phyloP scores from a whole-genome alignment of 2,888 invertebrate genomes.

The Eurytoma adleriae region DNA sequence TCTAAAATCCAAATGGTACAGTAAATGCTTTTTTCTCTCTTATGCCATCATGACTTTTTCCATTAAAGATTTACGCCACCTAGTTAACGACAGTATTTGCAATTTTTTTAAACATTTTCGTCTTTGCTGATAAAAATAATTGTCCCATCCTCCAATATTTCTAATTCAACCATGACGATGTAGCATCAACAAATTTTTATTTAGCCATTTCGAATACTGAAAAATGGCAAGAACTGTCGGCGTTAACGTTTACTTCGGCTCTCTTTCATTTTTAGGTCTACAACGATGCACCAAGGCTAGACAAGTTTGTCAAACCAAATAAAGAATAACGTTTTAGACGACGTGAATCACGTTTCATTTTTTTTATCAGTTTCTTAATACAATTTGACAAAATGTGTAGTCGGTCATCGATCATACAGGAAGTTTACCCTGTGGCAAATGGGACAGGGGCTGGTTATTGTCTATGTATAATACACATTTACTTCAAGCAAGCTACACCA shows the following conservation, averaged over 20 bases:
- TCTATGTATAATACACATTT: constrained; percentile 66
- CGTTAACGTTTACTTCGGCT: background rate
- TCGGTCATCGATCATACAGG: constrained; percentile 36
- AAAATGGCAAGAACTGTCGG: constrained; percentile 31
- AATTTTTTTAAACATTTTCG: constrained; percentile 22
- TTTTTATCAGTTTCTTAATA: constrained; percentile 27
- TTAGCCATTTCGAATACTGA: constrained; percentile 15
- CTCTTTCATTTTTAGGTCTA: constrained; percentile 1
- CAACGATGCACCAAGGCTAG: constrained; percentile 3
- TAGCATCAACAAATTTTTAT: constrained; percentile 2
- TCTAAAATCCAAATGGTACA: constrained; percentile 3
- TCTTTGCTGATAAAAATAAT: constrained; percentile 41
- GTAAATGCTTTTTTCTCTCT: background rate
- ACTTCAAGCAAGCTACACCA: constrained; percentile 56
- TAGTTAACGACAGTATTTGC: constrained; percentile 18
- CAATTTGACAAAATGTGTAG: constrained; percentile 36
- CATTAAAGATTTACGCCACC: background rate
- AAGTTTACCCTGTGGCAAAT: constrained; percentile 58
- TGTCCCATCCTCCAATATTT: background rate
- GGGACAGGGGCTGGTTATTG: constrained; percentile 66
- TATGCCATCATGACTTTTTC: constrained; percentile 4
- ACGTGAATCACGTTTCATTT: background rate
- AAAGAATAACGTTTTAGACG: background rate
- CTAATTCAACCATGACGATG: background rate
- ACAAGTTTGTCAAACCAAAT: constrained; percentile 35